Conservation (phyloP, 2,797 vertebrate genomes). For the Craterocephalus amniculus region DNA sequence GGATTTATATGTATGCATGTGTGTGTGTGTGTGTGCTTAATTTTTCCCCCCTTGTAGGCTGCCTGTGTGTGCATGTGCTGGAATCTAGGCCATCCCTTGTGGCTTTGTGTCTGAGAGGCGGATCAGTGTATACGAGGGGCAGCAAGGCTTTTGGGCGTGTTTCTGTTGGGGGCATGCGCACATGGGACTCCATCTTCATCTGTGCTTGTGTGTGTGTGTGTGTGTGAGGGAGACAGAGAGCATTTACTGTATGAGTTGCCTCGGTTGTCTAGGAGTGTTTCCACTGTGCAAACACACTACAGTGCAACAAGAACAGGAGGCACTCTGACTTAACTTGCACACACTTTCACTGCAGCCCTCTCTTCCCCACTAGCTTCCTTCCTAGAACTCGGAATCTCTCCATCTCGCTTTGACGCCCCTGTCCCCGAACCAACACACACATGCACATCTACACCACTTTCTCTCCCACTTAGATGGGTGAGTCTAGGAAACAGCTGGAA, state of each 20-base stretch:
- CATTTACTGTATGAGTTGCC: conserved; percentile 28
- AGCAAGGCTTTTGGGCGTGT: conserved; percentile 68
- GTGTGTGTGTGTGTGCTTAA: conserved; percentile 10
- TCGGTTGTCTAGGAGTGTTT: conserved; percentile 52
- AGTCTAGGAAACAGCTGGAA: conserved; percentile 81
- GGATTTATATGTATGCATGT: conserved; percentile 4
- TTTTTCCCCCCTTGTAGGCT: conserved; percentile 39
- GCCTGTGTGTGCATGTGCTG: conserved; percentile 74
- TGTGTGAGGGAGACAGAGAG: conserved; percentile 9
- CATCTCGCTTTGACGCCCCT: conserved; percentile 45
- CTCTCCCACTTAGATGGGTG: conserved; percentile 65
- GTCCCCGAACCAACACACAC: conserved; percentile 42
- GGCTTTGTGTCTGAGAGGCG: conserved; percentile 77
- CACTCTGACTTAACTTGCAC: conserved; percentile 43
- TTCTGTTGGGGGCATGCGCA: conserved; percentile 61
- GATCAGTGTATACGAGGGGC: conserved; percentile 70
- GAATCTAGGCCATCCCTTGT: conserved; percentile 81
- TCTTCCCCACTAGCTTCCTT: conserved; percentile 58
- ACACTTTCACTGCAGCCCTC: conserved; percentile 23
- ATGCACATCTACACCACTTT: conserved; percentile 37
- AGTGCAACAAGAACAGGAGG: conserved; percentile 46
- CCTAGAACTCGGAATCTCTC: conserved; percentile 51
- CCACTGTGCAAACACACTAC: conserved; percentile 52
- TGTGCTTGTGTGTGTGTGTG: conserved; percentile 16
- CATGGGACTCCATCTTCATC: conserved; percentile 29